Evolutionary conservation across 2,797 vertebrate genomes (phyloP), one percentile per base, ranked within the genome.

Genomic region (Cynodonichthys magdalenae): DNA sequence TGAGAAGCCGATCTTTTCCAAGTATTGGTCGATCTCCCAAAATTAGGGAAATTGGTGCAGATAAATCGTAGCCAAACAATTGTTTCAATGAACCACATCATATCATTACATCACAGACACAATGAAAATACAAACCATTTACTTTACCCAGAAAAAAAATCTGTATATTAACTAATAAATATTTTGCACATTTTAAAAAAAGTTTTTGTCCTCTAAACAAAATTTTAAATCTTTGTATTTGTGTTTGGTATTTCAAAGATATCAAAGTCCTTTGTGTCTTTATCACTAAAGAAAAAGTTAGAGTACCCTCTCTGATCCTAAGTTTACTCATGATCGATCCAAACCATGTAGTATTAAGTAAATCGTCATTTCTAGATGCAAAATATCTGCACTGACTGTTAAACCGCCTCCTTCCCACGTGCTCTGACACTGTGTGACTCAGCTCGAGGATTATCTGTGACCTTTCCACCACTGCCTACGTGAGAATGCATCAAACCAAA

Each of bases 401-500:
- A 34, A 46, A 41, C 27, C 55, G 5, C 31, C 54, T 57, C 31
- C 11, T 45, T 74, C 47, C 24, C 53, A 50, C 27, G 18, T 15
- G 14, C 49, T 51, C 28, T 59, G 59, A 62, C 62, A 58, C 53
- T 63, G 71, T 77, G 79, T 80, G 87, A 84, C 80, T 84, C 79
- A 81, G 79, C 74, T 79, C 66, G 53, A 65, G 66, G 72, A 79
- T 80, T 83, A 84, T 68, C 70, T 3, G 44, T 62, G 81, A 83
- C 81, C 86, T 69, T 82, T 87, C 76, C 63, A 81, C 70, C 76
- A 61, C 3, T 81, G 90, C 83, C 82, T 92, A 89, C 89, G 88
- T 92, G 89, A 87, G 83, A 89, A 90, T 87, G 81, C 67, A 71
- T 83, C 69, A 68, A 79, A 79, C 63, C 64, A 63, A 44, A 75